Percentiles rank a stretch among this genome's conserved stretches.
phyloP scores from a whole-genome alignment of 2,888 invertebrate species.

The Alloplasta piceator region DNA sequence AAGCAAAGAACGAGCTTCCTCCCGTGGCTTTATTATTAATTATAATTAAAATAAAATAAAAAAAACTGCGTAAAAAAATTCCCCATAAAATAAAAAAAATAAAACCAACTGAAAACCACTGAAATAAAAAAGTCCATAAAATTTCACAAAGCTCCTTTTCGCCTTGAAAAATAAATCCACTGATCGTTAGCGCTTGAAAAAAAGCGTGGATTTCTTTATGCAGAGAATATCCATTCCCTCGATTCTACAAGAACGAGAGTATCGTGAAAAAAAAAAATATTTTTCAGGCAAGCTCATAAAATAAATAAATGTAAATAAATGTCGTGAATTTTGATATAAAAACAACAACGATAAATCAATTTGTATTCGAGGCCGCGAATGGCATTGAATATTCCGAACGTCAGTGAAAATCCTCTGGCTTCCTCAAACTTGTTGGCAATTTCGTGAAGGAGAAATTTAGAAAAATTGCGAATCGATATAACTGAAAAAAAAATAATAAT shows the following conservation, averaged over 20 bases:
- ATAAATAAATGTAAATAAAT: neutral
- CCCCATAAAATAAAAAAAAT: neutral
- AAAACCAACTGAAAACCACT: neutral
- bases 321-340: neutral
- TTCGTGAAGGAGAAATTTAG: slow-evolving; percentile 3
- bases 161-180: too few species aligned
- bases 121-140: neutral
- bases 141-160: neutral
- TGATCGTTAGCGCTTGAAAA: too few species aligned
- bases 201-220: neutral
- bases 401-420: neutral
- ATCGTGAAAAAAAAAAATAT: neutral
- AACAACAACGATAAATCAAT: neutral
- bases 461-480: neutral
- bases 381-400: slow-evolving; percentile 26
- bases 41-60: neutral
- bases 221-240: neutral
- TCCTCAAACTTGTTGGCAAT: neutral
- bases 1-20: too few species aligned
- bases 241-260: neutral
- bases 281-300: neutral
- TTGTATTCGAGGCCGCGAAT: slow-evolving; percentile 4
- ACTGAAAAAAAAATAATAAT: slow-evolving; percentile 20
- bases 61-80: neutral
- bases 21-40: too few species aligned